Evolutionary conservation across 2,113 vertebrate genomes (phyloP), one percentile per base, ranked within the genome.

Genomic region (Rhinopomastus cyanomelas): DNA sequence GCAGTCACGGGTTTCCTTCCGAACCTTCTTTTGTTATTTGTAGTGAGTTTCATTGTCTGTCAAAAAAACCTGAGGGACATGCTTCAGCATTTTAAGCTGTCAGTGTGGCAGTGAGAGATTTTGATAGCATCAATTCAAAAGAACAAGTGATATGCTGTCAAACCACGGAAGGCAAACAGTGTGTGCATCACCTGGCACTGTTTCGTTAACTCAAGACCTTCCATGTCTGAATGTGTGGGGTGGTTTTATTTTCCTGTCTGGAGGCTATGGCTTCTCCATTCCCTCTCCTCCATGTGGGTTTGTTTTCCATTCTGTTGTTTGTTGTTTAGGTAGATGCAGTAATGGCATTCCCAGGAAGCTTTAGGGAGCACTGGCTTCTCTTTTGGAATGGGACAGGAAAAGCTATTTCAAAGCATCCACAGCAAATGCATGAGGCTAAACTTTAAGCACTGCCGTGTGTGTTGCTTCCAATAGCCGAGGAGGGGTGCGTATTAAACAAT

Each of bases 291-390:
- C 26, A 1, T 81, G 65, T 48, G 37, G 52, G 42, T 80, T 94
- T 82, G 88, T 76, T 87, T 95, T 93, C 88, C 37, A 60, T 89
- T 75, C 86, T 71, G 46, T 67, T 79, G 79, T 81, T 76, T 61
- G 65, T 93, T 93, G 68, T 92, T 92, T 90, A 87, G 65, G 85
- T 94, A 86, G 42, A 46, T 77, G 68, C 49, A 81, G 76, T 90
- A 83, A 95, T 93, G 56, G 36, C 67, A 76, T 86, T 80, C 53
- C 23, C 81, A 90, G 89, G 72, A n/a, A 64, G 34, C 5, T 6
- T 0, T 65, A 37, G 66, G 65, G 85, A 95, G 32, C 55, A 23
- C 42, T 53, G 20, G 1, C 8, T 88, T 89, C 20, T 32, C 57
- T 78, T 78, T 30, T 88, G 23, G 39, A 88, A 32, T 3, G 21